phyloP scores from a whole-genome alignment of 2,797 vertebrate genomes.

The Bradypodion ventrale region DNA sequence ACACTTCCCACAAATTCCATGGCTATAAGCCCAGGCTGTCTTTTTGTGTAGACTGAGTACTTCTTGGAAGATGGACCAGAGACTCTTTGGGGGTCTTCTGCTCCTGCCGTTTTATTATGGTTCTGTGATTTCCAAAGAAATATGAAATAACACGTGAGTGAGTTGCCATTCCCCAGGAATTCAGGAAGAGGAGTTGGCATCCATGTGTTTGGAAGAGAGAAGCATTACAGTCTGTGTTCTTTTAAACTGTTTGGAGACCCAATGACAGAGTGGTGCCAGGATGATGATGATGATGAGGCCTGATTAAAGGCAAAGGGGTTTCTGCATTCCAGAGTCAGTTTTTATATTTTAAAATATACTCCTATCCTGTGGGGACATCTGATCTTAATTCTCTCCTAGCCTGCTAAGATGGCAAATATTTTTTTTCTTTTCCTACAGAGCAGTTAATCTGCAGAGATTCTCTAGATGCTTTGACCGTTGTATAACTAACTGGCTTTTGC shows the following conservation, averaged over 20 bases:
- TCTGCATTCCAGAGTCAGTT: not conserved
- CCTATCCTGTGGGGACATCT: not conserved
- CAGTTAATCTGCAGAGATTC: slow-evolving; percentile 14
- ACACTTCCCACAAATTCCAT: too few relatives aligned
- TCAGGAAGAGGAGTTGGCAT: too few relatives aligned
- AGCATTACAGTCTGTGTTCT: not conserved
- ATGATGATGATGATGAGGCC: too few relatives aligned
- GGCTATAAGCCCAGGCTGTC: not conserved
- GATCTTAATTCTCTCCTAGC: not conserved
- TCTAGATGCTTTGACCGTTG: not conserved
- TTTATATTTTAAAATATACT: not conserved
- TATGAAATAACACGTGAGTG: not conserved
- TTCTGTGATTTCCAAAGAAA: not conserved
- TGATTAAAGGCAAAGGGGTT: not conserved
- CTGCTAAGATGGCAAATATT: not conserved
- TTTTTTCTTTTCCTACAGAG: slow-evolving; percentile 11
- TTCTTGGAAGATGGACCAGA: too few relatives aligned
- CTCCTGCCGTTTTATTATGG: too few relatives aligned
- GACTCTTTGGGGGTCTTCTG: too few relatives aligned
- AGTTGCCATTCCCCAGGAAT: too few relatives aligned
- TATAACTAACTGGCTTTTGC: not conserved
- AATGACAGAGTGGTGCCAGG: not conserved
- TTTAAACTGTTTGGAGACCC: not conserved
- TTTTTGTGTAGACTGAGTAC: not conserved
- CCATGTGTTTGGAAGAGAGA: not conserved